phyloP scores from a whole-genome alignment of 2,888 invertebrate genomes.

The Ischnura elegans region DNA sequence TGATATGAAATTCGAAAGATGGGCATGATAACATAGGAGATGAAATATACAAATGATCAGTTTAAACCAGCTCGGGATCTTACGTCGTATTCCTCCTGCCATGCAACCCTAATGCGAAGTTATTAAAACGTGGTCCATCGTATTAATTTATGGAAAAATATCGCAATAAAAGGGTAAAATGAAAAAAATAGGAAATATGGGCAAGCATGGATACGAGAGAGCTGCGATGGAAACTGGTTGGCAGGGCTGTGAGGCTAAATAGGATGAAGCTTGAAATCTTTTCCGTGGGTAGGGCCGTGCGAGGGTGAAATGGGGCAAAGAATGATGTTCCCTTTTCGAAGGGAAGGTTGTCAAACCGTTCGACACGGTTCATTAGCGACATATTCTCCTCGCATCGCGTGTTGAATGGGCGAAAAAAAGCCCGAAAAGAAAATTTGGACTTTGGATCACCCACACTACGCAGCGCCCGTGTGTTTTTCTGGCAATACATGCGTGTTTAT shows the following conservation, averaged over 20 bases:
- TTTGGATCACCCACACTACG: not conserved
- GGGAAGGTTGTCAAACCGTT: slow-evolving; percentile 47
- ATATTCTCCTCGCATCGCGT: slow-evolving; percentile 8
- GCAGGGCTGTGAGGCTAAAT: not conserved
- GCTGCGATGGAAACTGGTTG: not conserved
- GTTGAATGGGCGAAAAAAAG: slow-evolving; percentile 17
- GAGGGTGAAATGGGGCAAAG: not conserved
- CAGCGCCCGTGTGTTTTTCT: not conserved
- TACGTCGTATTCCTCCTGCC: not conserved
- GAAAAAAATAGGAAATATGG: not conserved
- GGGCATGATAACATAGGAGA: not conserved
- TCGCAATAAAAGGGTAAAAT: not conserved
- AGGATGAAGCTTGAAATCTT: slow-evolving; percentile 28
- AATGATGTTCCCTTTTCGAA: not conserved
- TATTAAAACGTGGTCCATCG: not conserved
- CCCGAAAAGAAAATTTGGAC: not conserved
- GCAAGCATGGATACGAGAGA: not conserved
- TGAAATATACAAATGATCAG: not conserved
- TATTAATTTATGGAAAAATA: no score
- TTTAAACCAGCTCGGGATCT: not conserved
- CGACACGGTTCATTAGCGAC: slow-evolving; percentile 55
- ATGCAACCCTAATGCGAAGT: not conserved
- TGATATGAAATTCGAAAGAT: not conserved
- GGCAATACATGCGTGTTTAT: no score
- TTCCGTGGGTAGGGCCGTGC: not conserved